Evolutionary conservation across 2,113 vertebrate genomes (phyloP).

Genomic region (Anoura caudifer): DNA sequence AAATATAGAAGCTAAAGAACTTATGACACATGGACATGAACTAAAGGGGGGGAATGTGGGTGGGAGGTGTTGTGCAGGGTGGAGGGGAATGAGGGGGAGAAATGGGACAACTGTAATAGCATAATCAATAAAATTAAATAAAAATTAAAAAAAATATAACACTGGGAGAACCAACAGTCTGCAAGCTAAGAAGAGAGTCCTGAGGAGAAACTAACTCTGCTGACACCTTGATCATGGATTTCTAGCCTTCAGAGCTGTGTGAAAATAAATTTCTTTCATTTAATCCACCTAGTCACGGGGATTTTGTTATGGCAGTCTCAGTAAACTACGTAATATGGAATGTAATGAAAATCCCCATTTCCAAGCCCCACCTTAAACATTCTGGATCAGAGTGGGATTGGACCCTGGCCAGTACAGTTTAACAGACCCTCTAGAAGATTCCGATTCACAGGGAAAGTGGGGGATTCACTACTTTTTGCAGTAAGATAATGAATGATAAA

Average conservation of each 20-base stretch:
- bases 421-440: not conserved
- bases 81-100: no score
- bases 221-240: not conserved
- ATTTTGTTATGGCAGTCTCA: not conserved
- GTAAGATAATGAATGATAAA: not conserved
- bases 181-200: not conserved
- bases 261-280: not conserved
- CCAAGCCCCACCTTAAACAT: not conserved
- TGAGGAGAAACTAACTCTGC: not conserved
- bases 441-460: not conserved
- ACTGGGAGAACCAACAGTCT: not conserved
- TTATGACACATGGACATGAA: no score
- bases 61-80: no score
- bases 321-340: not conserved
- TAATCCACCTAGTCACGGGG: not conserved
- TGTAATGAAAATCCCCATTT: not conserved
- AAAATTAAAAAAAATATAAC: no score
- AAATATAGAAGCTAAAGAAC: no score
- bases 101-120: no score
- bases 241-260: not conserved
- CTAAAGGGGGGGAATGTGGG: no score
- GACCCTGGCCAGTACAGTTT: not conserved
- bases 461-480: not conserved
- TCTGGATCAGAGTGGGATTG: not conserved
- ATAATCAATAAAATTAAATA: no score